Evolutionary conservation across 2,797 vertebrate genomes (phyloP).

Genomic region (Margarornis squamiger): DNA sequence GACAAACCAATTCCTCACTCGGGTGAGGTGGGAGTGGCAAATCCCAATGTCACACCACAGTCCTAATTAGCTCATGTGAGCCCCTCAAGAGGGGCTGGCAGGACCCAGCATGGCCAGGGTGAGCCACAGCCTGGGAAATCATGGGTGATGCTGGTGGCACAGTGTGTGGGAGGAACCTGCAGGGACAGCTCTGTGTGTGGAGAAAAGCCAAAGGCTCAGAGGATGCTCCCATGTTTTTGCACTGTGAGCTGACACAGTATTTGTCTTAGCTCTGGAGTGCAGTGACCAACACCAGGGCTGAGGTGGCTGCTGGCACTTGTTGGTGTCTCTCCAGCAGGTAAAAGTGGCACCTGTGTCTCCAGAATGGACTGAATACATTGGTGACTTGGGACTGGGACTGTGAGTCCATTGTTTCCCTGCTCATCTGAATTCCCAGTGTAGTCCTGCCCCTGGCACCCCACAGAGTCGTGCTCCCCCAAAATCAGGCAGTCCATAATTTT

Average conservation of each 20-base stretch:
- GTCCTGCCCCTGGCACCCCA: rapidly evolving
- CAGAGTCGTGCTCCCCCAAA: not conserved
- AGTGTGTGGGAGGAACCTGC: not conserved
- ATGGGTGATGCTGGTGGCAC: rapidly evolving
- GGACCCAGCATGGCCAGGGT: rapidly evolving
- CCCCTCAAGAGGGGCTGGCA: rapidly evolving
- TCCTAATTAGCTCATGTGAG: not conserved
- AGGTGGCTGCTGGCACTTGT: not conserved
- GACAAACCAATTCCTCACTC: not conserved
- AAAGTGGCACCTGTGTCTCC: not conserved
- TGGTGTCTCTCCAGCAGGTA: not conserved
- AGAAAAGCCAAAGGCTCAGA: not conserved
- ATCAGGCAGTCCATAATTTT: not conserved
- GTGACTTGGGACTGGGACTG: not conserved
- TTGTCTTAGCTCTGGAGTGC: not conserved
- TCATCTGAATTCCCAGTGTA: rapidly evolving
- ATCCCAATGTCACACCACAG: rapidly evolving
- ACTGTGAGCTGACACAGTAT: rapidly evolving
- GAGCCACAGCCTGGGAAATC: not conserved
- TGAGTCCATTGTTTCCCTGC: not conserved
- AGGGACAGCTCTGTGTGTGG: not conserved
- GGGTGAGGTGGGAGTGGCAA: not conserved
- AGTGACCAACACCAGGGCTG: not conserved
- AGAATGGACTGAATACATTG: rapidly evolving
- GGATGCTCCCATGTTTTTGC: not conserved